phyloP scores from a whole-genome alignment of 1,140 invertebrate species.

The Nylanderia fulva region DNA sequence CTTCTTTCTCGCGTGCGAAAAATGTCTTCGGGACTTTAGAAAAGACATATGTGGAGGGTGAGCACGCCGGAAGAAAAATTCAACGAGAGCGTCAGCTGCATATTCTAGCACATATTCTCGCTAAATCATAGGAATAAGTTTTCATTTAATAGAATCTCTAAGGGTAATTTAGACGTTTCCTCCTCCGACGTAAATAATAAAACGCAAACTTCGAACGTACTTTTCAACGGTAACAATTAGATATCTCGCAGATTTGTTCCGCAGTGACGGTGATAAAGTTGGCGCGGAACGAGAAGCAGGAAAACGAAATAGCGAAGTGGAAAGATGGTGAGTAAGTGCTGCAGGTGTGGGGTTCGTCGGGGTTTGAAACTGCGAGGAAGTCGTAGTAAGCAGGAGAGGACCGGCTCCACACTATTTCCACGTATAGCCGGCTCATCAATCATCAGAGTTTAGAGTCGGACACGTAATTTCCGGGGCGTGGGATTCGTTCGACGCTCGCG shows the following conservation, averaged over 20 bases:
- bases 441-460: conserved; percentile 84
- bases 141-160: conserved; percentile 54
- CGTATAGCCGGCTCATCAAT: conserved; percentile 81
- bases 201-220: conserved; percentile 48
- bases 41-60: conserved; percentile 44
- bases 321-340: conserved; percentile 18
- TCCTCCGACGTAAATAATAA: conserved; percentile 52
- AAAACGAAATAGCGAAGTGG: conserved; percentile 55
- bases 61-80: conserved; percentile 23
- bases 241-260: conserved; percentile 59
- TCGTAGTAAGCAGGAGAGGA: conserved; percentile 53
- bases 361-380: conserved; percentile 52
- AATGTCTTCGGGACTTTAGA: conserved; percentile 46
- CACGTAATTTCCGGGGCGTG: conserved; percentile 84
- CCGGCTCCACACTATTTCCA: conserved; percentile 68
- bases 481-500: conserved; percentile 76
- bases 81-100: conserved; percentile 53
- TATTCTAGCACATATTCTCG: conserved; percentile 28
- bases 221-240: conserved; percentile 51
- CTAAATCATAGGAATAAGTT: conserved; percentile 57
- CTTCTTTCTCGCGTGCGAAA: conserved; percentile 35
- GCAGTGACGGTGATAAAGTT: conserved; percentile 59
- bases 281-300: conserved; percentile 14
- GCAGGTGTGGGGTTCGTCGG: background rate
- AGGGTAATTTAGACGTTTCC: conserved; percentile 46